Percentiles rank a stretch among this genome's conserved stretches.
These are phyloP conservation scores for Nyctibius grandis DNA, from an alignment of 2,797 vertebrate species.

Conservation along the genomic window DNA sequence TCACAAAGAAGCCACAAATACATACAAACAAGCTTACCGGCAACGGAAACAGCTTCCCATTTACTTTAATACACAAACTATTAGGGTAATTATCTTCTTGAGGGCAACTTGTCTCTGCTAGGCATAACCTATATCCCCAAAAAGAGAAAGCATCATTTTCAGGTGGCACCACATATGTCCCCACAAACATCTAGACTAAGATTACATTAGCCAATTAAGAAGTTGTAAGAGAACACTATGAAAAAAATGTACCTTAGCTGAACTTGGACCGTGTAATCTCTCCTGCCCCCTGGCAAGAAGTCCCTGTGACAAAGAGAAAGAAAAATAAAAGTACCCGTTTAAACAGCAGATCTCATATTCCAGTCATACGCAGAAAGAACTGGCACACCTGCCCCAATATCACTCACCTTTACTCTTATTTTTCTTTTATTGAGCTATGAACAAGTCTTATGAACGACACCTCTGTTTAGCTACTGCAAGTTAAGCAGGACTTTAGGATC, in stretches of 20 bases:
- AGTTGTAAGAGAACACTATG: neutral
- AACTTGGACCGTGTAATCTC: constrained; percentile 97
- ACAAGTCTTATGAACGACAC: accelerated
- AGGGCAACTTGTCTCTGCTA: constrained; percentile 96
- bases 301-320: constrained; percentile 76
- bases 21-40: constrained; percentile 80
- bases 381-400: neutral
- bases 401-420: neutral
- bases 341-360: neutral
- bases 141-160: neutral
- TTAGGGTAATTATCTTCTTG: constrained; percentile 98
- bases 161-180: neutral
- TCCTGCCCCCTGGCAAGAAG: constrained; percentile 92
- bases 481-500: neutral
- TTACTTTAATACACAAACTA: constrained; percentile 97
- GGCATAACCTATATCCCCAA: constrained; percentile 83
- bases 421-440: neutral
- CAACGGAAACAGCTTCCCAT: constrained; percentile 93
- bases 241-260: constrained; percentile 85
- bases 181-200: neutral
- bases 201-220: neutral
- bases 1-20: neutral
- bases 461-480: neutral
- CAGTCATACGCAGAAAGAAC: neutral
- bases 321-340: neutral